A percentile compares a stretch with the other conserved stretches of the same genome.
Conservation (phyloP, 2,113 vertebrate genomes). For the Eretmodus cyanostictus region DNA sequence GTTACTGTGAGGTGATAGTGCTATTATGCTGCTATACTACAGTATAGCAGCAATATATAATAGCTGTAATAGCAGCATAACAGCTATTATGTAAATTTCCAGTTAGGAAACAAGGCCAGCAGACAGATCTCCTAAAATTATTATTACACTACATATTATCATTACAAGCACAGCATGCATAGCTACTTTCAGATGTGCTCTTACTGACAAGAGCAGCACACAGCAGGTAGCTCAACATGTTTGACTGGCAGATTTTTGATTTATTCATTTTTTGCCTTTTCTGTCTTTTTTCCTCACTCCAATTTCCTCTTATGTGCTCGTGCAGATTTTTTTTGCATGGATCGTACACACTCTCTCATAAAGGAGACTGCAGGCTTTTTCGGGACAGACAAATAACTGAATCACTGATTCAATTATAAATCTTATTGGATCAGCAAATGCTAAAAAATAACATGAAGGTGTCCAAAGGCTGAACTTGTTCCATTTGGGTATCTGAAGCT, state of each 20-base stretch:
- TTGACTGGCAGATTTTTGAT: neutral
- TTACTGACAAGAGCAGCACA: neutral
- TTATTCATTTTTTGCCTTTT: neutral
- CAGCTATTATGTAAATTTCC: neutral
- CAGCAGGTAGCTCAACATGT: neutral
- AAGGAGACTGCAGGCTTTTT: neutral
- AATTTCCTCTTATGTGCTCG: neutral
- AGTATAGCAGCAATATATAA: neutral
- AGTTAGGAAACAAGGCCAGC: neutral
- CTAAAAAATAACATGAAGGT: neutral
- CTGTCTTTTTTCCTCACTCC: neutral
- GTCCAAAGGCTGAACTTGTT: neutral
- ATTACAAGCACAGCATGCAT: neutral
- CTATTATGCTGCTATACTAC: neutral
- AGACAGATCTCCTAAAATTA: neutral
- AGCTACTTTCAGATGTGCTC: neutral
- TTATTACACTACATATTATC: neutral
- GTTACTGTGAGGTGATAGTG: neutral
- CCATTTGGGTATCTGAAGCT: neutral
- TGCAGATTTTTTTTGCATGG: neutral
- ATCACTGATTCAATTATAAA: neutral
- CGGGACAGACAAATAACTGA: neutral
- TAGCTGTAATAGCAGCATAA: neutral
- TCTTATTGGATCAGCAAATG: neutral
- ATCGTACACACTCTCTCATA: neutral